These are phyloP conservation scores for Ypsolopha sequella DNA, from an alignment of 2,888 invertebrate species.

Conservation along the genomic window DNA sequence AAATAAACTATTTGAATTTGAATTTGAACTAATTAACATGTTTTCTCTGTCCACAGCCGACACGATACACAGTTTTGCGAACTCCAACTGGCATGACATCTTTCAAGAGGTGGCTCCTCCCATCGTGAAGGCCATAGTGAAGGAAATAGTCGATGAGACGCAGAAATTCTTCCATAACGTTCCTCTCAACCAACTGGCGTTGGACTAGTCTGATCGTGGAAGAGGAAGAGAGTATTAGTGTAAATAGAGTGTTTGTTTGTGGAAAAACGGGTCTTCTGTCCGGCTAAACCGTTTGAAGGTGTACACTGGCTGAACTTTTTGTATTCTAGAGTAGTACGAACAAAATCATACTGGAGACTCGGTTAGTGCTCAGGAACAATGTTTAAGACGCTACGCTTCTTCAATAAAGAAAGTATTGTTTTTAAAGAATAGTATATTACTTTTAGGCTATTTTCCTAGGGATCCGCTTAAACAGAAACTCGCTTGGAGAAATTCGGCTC, in stretches of 20 bases:
- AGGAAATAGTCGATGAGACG: slow-evolving; percentile 30
- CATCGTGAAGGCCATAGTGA: slow-evolving; percentile 39
- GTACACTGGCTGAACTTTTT: too few species aligned
- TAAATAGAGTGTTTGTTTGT: neutral
- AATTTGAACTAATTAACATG: too few species aligned
- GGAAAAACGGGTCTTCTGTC: neutral
- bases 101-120: slow-evolving; percentile 55
- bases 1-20: too few species aligned
- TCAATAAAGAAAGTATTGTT: too few species aligned
- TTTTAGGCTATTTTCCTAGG: too few species aligned
- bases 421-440: too few species aligned
- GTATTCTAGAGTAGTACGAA: too few species aligned
- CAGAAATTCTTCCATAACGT: slow-evolving; percentile 39
- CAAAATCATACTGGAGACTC: too few species aligned
- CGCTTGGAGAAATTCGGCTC: too few species aligned
- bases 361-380: too few species aligned
- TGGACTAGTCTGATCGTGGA: slow-evolving; percentile 18
- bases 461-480: too few species aligned
- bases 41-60: slow-evolving; percentile 29
- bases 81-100: slow-evolving; percentile 47
- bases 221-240: neutral
- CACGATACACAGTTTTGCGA: slow-evolving; percentile 38
- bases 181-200: slow-evolving; percentile 30
- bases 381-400: too few species aligned
- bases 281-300: neutral